A percentile compares a stretch with the other conserved stretches of the same genome.
phyloP scores from a whole-genome alignment of 2,113 vertebrate genomes.

The Phaethornis superciliosus region DNA sequence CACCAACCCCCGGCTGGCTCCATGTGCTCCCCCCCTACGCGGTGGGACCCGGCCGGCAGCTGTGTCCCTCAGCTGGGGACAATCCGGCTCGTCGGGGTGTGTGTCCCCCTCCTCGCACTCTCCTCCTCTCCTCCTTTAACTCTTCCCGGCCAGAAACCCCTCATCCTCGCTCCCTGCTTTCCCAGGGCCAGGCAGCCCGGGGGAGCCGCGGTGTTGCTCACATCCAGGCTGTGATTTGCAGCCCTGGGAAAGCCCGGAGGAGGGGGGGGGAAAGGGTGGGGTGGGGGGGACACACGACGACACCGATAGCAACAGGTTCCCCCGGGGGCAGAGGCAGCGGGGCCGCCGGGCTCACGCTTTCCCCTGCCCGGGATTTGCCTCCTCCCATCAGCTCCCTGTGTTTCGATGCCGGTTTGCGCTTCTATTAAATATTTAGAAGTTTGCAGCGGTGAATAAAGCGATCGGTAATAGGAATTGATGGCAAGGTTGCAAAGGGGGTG shows the following conservation, averaged over 20 bases:
- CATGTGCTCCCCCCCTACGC: not conserved
- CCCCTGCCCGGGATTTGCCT: not conserved
- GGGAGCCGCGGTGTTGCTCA: not conserved
- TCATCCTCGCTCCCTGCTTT: not conserved
- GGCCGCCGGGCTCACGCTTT: not conserved
- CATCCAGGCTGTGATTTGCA: not conserved
- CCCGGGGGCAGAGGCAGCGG: not conserved
- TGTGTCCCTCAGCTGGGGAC: not conserved
- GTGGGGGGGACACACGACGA: no score
- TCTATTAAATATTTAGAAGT: slow-evolving; percentile 68
- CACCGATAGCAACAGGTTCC: slow-evolving; percentile 33
- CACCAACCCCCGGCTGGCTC: not conserved
- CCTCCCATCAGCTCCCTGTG: not conserved
- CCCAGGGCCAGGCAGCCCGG: not conserved
- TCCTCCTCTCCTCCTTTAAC: not conserved
- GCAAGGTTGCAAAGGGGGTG: slow-evolving; percentile 37
- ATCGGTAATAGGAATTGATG: slow-evolving; percentile 57
- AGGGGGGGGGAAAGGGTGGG: not conserved
- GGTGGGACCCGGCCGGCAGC: not conserved
- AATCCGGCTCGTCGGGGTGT: not conserved
- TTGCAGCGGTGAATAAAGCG: slow-evolving; percentile 65
- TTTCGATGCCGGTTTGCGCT: slow-evolving; percentile 26
- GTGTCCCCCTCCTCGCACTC: no score
- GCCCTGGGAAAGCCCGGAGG: not conserved
- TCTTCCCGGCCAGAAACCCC: not conserved